phyloP scores from a whole-genome alignment of 2,888 invertebrate species.

The Drosophila austrosaltans region DNA sequence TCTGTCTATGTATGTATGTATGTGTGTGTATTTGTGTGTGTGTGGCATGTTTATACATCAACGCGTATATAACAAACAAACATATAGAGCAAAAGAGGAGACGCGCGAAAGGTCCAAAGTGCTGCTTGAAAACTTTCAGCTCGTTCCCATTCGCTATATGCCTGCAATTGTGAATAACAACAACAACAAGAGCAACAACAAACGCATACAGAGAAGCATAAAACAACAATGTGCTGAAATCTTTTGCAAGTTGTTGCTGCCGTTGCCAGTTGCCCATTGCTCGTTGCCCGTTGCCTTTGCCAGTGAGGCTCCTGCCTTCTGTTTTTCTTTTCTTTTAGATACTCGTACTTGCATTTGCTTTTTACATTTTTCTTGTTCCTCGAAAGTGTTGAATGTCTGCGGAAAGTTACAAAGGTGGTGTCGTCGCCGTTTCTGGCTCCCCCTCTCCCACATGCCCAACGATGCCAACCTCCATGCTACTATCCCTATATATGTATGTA shows the following conservation, averaged over 20 bases:
- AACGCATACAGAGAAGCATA: conserved; percentile 29
- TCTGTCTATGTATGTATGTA: neutral
- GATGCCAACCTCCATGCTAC: neutral
- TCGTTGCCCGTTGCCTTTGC: neutral
- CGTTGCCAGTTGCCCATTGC: conserved; percentile 19
- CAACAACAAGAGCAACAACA: conserved; percentile 31
- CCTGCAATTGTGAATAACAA: conserved; percentile 65
- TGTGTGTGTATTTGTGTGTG: conserved; percentile 18
- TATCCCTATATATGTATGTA: neutral
- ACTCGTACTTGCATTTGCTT: conserved; percentile 54
- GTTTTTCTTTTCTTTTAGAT: conserved; percentile 50
- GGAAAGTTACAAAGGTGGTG: conserved; percentile 69
- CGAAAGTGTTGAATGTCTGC: conserved; percentile 72
- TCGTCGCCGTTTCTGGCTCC: conserved; percentile 42
- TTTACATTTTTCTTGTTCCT: conserved; percentile 49
- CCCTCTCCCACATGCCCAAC: conserved; percentile 1
- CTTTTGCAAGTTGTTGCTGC: conserved; percentile 57
- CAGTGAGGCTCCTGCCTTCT: conserved; percentile 27
- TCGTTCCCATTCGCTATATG: conserved; percentile 51
- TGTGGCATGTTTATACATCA: conserved; percentile 65
- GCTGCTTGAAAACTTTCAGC: conserved; percentile 44
- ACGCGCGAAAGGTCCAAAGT: conserved; percentile 28
- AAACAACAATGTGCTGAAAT: conserved; percentile 66
- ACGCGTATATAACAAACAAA: conserved; percentile 66
- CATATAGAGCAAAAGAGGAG: conserved; percentile 50